phyloP scores from a whole-genome alignment of 1,140 invertebrate genomes.

The Cheumatopsyche charites region DNA sequence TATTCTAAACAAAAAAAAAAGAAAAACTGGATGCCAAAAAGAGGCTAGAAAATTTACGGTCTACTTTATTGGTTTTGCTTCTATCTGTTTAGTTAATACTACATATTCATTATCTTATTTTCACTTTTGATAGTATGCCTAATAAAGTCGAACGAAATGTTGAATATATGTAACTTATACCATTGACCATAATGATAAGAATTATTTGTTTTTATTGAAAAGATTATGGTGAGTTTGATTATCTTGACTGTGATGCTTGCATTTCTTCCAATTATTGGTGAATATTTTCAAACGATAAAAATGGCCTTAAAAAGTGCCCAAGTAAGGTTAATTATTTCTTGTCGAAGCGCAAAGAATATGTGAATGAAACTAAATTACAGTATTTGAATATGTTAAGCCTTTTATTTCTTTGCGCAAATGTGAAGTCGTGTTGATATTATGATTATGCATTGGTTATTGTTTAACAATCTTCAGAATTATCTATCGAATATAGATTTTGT shows the following conservation, averaged over 20 bases:
- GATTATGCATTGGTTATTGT: no score
- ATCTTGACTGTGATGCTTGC: conserved; percentile 19
- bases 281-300: conserved; percentile 8
- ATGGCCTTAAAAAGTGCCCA: conserved; percentile 16
- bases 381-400: no score
- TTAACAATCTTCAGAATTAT: no score
- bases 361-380: no score
- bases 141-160: no score
- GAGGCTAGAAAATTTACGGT: background rate
- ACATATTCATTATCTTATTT: no score
- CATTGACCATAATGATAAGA: background rate
- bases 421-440: no score
- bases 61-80: conserved; percentile 17
- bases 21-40: conserved; percentile 10
- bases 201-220: conserved; percentile 1
- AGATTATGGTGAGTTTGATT: background rate
- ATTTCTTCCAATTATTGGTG: conserved; percentile 10
- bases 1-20: conserved; percentile 1
- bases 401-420: no score
- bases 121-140: no score
- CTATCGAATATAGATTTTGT: no score
- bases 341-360: no score
- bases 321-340: background rate
- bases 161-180: background rate
- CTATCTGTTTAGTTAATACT: background rate